These are phyloP conservation scores for Lophotriccus pileatus DNA, from an alignment of 2,797 vertebrate species.

Conservation along the genomic window DNA sequence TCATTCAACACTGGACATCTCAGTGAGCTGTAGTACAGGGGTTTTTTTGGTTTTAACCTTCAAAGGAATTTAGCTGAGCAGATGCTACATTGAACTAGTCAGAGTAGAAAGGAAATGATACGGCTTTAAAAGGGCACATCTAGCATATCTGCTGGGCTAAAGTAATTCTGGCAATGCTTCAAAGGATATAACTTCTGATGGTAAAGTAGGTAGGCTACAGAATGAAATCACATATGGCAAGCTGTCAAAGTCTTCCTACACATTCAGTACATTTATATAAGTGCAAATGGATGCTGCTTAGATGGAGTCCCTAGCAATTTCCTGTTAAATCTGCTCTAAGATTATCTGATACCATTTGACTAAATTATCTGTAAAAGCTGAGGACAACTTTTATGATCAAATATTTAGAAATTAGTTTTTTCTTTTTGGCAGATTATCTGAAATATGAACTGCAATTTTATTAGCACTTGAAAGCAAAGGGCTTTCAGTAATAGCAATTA, in stretches of 20 bases:
- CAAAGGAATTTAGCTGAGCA: conserved; percentile 82
- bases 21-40: conserved; percentile 22
- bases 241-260: conserved; percentile 87
- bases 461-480: conserved; percentile 75
- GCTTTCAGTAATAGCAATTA: conserved; percentile 76
- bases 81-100: conserved; percentile 82
- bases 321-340: conserved; percentile 75
- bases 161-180: conserved; percentile 83
- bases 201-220: conserved; percentile 88
- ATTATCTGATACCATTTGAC: conserved; percentile 81
- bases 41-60: conserved; percentile 76
- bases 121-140: conserved; percentile 83
- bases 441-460: conserved; percentile 76
- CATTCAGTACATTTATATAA: conserved; percentile 94
- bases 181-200: conserved; percentile 87
- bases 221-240: conserved; percentile 92
- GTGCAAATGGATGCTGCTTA: conserved; percentile 89
- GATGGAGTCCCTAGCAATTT: conserved; percentile 76
- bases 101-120: conserved; percentile 82
- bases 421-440: conserved; percentile 74
- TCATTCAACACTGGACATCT: conserved; percentile 54
- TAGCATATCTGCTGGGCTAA: conserved; percentile 80
- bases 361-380: conserved; percentile 78
- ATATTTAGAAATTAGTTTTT: conserved; percentile 81
- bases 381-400: conserved; percentile 79